Base-by-base conservation (phyloP, 2,797 vertebrate species). In the Platalea minor region DNA sequence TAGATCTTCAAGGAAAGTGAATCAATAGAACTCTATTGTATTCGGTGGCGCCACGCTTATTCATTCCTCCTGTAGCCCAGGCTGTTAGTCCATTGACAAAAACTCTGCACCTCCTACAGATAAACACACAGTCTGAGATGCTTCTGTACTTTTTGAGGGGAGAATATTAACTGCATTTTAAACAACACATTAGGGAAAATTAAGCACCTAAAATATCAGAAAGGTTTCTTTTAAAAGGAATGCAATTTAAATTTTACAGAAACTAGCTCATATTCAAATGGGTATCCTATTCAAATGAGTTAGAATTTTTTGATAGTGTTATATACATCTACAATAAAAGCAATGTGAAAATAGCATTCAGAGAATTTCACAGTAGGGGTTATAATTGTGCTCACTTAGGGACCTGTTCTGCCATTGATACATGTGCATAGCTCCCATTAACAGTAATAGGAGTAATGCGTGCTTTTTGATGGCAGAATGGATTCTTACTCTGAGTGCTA, bases 371-470 rank as follows among this genome's bases (percentile, higher is more conserved):
- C 94, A 95, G 94, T 94, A 85, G 94, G 94, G 87, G 91, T 94
- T 96, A 96, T 98, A 97, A 97, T 97, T 97, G 70, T 95, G 85
- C 97, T 96, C 93, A 63, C 97, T 97, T 89, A 96, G 96, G 94
- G 95, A 95, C 96, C 94, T 95, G 72, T 91, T 96, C 94, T 69
- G 89, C 96, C 72, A 63, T 95, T 95, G 95, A 87, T 97, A 97
- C 90, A 95, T 94, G 95, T 74, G 37, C 65, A 61, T 88, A 97
- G 95, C 94, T 97, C 92, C 97, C 94, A 97, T 97, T 98, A 97
- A 79, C 97, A 95, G 93, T 90, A 97, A 97, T 94, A 88, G 95
- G 96, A 95, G 93, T 94, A 96, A 73, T 1, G 1, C 63, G 41
- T 74, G 88, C 91, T 89, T 98, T 97, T 94, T 69, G 94, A 96